Evolutionary conservation across 2,797 vertebrate species (phyloP), one percentile per base, ranked within the genome.

Genomic region (Alauda arvensis): DNA sequence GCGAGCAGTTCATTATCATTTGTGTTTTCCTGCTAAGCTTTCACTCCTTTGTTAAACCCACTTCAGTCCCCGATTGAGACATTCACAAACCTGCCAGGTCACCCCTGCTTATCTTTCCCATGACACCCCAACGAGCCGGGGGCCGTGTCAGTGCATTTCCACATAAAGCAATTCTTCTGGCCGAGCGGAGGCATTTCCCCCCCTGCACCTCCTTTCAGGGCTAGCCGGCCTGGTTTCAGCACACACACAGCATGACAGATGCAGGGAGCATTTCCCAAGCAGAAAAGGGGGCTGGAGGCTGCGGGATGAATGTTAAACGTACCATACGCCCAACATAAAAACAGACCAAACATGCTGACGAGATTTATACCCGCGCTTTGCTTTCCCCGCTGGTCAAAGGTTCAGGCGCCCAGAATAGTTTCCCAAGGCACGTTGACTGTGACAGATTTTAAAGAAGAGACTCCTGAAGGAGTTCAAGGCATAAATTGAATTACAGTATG

Each of bases 41-140:
- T 94, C 92, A 78, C 85, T 88, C 93, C 77, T 96, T 95, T 96
- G 94, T 94, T 91, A 72, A 88, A 76, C 63, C 94, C 94, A 93
- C 94, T 95, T 90, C 91, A 94, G 85, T 7, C 82, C 69, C 2
- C 53, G 92, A 96, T 95, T 95, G 94, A 97, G 96, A 96, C 95
- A 91, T 96, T 96, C 94, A 80, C 88, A 91, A 91, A 92, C 92
- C 93, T 95, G 92, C 95, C 95, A 95, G 96, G 94, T 97, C 97
- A 97, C 89, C 95, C 95, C 92, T 94, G 96, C 97, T 98, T 97
- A 97, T 98, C 97, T 98, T 98, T 98, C 97, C 97, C 98, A 98
- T 98, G 98, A 98, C 97, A 97, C 94, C 69, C 96, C 95, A 80
- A 93, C 33, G 95, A 92, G 93, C 76, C 88, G 18, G 91, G 55